Conservation (phyloP, 2,888 invertebrate genomes). For the Drosophila macrospina region DNA sequence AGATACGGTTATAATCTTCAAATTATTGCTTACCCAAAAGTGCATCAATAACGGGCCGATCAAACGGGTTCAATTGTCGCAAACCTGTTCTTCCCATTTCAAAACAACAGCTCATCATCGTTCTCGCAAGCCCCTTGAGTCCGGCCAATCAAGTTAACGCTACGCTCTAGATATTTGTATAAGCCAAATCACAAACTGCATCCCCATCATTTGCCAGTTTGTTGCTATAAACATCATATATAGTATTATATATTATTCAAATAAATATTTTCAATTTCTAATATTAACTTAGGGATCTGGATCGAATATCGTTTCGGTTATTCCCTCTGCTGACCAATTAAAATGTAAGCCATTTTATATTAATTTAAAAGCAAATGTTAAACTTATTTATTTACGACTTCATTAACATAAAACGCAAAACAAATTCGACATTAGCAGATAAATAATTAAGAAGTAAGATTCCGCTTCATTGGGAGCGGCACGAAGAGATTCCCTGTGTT, state of each 20-base stretch:
- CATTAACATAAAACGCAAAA: conserved; percentile 12
- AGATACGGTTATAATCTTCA: conserved; percentile 20
- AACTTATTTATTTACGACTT: conserved; percentile 5
- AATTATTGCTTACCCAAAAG: conserved; percentile 28
- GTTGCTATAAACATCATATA: background rate
- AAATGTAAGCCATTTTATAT: background rate
- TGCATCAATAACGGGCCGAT: conserved; percentile 34
- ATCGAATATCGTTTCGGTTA: background rate
- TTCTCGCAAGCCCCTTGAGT: conserved; percentile 30
- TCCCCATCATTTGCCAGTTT: background rate
- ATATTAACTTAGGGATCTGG: background rate
- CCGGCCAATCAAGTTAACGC: conserved; percentile 27
- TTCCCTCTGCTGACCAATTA: background rate
- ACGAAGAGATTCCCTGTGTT: background rate
- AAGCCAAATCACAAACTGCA: background rate
- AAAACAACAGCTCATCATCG: conserved; percentile 23
- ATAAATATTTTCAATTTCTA: background rate
- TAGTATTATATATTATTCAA: background rate
- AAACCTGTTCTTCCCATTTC: conserved; percentile 40
- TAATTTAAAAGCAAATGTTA: background rate
- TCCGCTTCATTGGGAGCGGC: too few relatives aligned
- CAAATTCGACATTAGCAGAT: background rate
- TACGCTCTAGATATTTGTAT: conserved; percentile 1
- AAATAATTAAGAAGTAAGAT: background rate
- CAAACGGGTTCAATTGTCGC: conserved; percentile 34